Conservation (phyloP, 2,113 vertebrate genomes). For the Zapornia atra region DNA sequence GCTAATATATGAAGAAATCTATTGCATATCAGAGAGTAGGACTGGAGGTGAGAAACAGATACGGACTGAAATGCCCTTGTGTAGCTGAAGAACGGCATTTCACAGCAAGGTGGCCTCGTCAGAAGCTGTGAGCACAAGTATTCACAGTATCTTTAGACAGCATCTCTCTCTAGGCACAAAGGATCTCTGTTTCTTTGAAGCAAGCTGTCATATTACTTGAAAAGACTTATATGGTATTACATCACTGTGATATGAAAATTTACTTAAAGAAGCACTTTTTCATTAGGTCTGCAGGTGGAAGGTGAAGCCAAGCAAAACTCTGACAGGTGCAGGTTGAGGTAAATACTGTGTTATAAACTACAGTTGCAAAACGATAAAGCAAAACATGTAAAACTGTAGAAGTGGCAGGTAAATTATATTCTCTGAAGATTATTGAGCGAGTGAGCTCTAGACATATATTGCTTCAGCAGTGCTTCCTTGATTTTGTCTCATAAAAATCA, state of each 20-base stretch:
- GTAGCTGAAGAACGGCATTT: not conserved
- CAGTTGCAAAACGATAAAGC: not conserved
- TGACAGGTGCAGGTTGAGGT: not conserved
- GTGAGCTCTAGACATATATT: not conserved
- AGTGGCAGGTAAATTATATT: not conserved
- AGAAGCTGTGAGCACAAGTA: not conserved
- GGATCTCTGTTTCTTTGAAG: slow-evolving; percentile 9
- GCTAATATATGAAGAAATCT: not conserved
- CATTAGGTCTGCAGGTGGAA: not conserved
- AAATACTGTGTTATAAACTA: not conserved
- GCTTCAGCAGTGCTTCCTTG: not conserved
- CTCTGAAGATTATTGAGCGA: not conserved
- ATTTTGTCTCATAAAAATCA: not conserved
- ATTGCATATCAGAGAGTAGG: not conserved
- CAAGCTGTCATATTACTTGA: not conserved
- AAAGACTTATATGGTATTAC: slow-evolving; percentile 22
- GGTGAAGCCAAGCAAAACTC: not conserved
- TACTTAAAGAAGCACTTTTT: not conserved
- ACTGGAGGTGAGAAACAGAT: not conserved
- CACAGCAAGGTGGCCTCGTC: not conserved
- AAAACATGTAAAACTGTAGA: not conserved
- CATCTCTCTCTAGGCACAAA: not conserved
- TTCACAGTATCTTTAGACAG: not conserved
- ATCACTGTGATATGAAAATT: not conserved
- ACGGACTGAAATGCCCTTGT: not conserved